Conservation (phyloP, 2,113 vertebrate species). For the Scartelaos histophorus region DNA sequence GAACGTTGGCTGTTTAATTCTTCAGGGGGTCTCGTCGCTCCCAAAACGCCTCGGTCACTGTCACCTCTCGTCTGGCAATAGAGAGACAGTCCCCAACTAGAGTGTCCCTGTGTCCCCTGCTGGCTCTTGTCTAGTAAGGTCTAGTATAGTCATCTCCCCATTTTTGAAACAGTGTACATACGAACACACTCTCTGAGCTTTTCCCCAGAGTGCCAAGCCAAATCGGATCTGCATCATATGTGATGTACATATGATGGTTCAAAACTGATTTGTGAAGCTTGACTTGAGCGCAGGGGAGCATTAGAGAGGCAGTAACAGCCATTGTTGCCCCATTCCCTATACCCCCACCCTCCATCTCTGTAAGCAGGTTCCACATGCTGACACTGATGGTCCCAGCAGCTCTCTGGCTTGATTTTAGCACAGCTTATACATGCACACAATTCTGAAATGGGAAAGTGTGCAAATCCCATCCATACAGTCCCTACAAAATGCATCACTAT, state of each 20-base stretch:
- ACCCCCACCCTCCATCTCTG: background rate
- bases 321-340: background rate
- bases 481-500: background rate
- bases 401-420: slow-evolving; percentile 25
- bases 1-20: slow-evolving; percentile 67
- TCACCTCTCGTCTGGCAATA: slow-evolving; percentile 58
- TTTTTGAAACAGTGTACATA: slow-evolving; percentile 35
- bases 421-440: slow-evolving; percentile 42
- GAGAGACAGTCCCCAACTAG: slow-evolving; percentile 51
- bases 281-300: slow-evolving; percentile 36
- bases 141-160: slow-evolving; percentile 17
- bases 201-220: slow-evolving; percentile 57
- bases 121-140: slow-evolving; percentile 35
- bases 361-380: slow-evolving; percentile 17
- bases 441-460: slow-evolving; percentile 14
- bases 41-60: slow-evolving; percentile 54
- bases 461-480: background rate
- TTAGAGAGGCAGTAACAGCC: background rate
- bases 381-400: slow-evolving; percentile 23
- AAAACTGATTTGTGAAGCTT: slow-evolving; percentile 60
- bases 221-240: slow-evolving; percentile 56
- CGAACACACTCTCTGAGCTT: slow-evolving; percentile 47
- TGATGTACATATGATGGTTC: slow-evolving; percentile 57
- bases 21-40: slow-evolving; percentile 62
- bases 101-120: slow-evolving; percentile 28